Evolutionary conservation across 2,888 invertebrate species (phyloP), one percentile per base, ranked within the genome.

Genomic region (Athalia circularis): DNA sequence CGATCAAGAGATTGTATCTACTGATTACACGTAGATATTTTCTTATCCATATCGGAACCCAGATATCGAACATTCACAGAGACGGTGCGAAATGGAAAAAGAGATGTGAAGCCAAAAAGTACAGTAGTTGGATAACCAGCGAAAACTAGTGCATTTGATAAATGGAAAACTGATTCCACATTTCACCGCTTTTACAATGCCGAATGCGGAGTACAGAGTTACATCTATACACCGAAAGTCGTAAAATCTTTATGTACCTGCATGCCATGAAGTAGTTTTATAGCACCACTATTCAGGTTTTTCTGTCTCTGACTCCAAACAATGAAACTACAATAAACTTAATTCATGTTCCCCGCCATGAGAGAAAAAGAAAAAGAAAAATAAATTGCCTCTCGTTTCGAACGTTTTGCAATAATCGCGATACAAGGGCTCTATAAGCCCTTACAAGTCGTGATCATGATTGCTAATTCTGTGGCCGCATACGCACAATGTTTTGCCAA

Each of bases 401-500:
- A 29, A 29, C 29, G 29, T 29, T 29, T 29, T 29, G 29, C 29
- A 29, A 29, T 29, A 29, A 1, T 29, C 29, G 29, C 2, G 29
- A 29, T 29, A 29, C 1, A 29, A 29, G 29, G 29, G 29, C 29
- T 29, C 29, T 29, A 29, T 29, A 29, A 29, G 29, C 1, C n/a
- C n/a, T n/a, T 29, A 29, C 2, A 29, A 29, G 29, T 29, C 62
- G 54, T 57, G 72, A 15, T 59, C 29, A 59, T 47, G 43, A 47
- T 72, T 57, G 13, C 59, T 72, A 59, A 72, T 82, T 81, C 81
- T 82, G 81, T 82, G 83, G 81, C 82, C 85, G 82, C 83, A 81
- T 85, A 83, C 82, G 84, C 84, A 87, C 85, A 87, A 87, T 88
- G 87, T 87, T 88, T 88, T 87, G 87, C 85, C 85, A 84, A 81